These are phyloP conservation scores for Azorinus chamasolen DNA, from an alignment of 2,888 invertebrate species.

Conservation along the genomic window DNA sequence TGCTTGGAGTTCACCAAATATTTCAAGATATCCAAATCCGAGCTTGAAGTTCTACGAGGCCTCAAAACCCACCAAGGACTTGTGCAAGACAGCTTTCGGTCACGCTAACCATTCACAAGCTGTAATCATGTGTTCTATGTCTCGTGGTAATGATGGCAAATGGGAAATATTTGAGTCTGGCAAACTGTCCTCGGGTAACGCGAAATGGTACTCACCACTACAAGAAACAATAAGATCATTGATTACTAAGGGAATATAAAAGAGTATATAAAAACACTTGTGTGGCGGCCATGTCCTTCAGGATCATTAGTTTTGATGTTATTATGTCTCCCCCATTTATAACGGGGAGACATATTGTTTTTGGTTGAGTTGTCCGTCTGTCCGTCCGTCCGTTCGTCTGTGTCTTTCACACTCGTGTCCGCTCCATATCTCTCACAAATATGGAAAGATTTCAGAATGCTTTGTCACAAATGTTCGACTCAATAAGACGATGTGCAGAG, in stretches of 20 bases:
- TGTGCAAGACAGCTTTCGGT: constrained; percentile 72
- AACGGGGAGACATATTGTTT: no score
- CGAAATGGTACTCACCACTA: constrained; percentile 62
- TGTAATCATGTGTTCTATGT: constrained; percentile 74
- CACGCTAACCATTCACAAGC: constrained; percentile 71
- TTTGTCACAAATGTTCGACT: no score
- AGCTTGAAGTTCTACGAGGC: constrained; percentile 73
- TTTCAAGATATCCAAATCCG: constrained; percentile 71
- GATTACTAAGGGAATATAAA: constrained; percentile 51
- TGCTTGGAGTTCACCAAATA: constrained; percentile 71
- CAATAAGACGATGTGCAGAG: no score
- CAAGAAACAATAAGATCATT: constrained; percentile 54
- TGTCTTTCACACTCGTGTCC: no score
- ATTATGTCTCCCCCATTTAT: no score
- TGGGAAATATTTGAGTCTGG: constrained; percentile 75
- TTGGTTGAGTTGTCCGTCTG: no score
- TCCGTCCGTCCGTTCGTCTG: no score
- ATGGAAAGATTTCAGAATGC: no score
- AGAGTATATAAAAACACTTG: no score
- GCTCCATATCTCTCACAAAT: no score
- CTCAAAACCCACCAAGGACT: constrained; percentile 53
- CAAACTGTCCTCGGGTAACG: constrained; percentile 72
- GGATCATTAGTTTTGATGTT: no score
- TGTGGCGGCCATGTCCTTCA: no score
- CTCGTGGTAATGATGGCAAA: constrained; percentile 43